A percentile compares a stretch with the other conserved stretches of the same genome.
Evolutionary conservation across 2,113 vertebrate species (phyloP).

Genomic region (Notothenia coriiceps): DNA sequence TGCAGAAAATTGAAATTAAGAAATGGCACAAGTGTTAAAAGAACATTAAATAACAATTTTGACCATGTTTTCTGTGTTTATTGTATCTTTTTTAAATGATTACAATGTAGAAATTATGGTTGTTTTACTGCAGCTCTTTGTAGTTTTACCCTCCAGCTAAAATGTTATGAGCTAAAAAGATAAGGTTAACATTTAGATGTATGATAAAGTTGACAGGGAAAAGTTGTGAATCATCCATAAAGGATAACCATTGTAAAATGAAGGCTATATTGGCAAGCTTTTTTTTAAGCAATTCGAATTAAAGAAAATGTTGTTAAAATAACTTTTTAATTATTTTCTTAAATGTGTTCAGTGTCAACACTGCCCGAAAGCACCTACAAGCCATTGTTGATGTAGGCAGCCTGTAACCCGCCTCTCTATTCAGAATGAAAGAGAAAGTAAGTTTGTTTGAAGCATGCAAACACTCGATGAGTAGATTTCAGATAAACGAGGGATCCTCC

Average conservation of each 20-base stretch:
- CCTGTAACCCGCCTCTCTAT: too few relatives aligned
- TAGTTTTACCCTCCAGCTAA: neutral
- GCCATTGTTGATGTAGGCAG: too few relatives aligned
- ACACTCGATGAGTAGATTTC: neutral
- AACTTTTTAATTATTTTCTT: too few relatives aligned
- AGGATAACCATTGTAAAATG: too few relatives aligned
- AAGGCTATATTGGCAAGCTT: too few relatives aligned
- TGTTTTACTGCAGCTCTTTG: neutral
- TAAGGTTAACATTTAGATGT: too few relatives aligned
- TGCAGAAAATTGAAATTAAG: conserved; percentile 62
- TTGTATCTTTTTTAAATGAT: neutral
- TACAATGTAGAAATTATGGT: neutral
- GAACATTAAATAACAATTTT: conserved; percentile 72
- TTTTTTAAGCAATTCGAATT: too few relatives aligned
- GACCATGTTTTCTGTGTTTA: conserved; percentile 39
- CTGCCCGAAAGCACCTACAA: too few relatives aligned
- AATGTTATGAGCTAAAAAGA: neutral
- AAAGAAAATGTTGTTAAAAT: too few relatives aligned
- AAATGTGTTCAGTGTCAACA: too few relatives aligned
- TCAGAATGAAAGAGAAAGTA: conserved; percentile 60
- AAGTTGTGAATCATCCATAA: neutral
- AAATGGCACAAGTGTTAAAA: conserved; percentile 75
- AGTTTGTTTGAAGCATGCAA: neutral
- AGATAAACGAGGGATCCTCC: fast-evolving
- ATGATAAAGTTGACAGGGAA: neutral